Base-by-base conservation (phyloP, 92 coral and sea anemone species). In the Blastomussa wellsi region DNA sequence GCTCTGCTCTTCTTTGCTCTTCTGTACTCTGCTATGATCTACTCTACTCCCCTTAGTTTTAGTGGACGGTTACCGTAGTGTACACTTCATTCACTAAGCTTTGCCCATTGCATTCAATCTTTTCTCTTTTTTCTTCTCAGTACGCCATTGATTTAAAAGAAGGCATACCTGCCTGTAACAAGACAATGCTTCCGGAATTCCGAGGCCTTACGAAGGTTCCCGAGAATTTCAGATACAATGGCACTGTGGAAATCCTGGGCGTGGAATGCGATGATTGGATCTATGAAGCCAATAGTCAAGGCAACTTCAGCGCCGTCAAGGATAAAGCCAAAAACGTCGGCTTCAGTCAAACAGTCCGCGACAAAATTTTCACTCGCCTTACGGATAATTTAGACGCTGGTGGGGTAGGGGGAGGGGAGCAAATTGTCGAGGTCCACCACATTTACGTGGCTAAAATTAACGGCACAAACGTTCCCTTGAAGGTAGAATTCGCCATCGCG, bases 211-310 rank as follows among this genome's bases (percentile, higher is more conserved):
- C 77, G 68, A 55, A 73, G 42, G 86, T 89, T 71, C 92, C 92
- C 32, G 89, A 84, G 3, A 72, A 89, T 35, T 89, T 89, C 83
- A 81, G 79, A 35, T 89, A 79, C 89, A 89, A 89, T 57, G 92
- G 92, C 11, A 53, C 78, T 7, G 89, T 85, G 49, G 87, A 85
- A 59, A 89, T 89, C 55, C 86, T 89, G 29, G 92, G 92, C 19
- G 87, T 89, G n/a, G 79, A 59, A 65, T 89, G 92, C 66, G 85
- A 89, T 29, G 92, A 89, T 48, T 89, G 92, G 92, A 51, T 89
- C 51, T 79, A 84, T 28, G 86, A 82, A 36, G 86, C 78, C 26
- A 71, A n/a, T 53, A 82, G n/a, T 70, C 78, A 82, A 53, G 77
- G 78, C 52, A 82, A 82, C 78, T 82, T 82, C 37, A 70, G 78